Evolutionary conservation across 2,113 vertebrate species (phyloP), one percentile per base, ranked within the genome.

Genomic region (Phylloscopus trochiloides): DNA sequence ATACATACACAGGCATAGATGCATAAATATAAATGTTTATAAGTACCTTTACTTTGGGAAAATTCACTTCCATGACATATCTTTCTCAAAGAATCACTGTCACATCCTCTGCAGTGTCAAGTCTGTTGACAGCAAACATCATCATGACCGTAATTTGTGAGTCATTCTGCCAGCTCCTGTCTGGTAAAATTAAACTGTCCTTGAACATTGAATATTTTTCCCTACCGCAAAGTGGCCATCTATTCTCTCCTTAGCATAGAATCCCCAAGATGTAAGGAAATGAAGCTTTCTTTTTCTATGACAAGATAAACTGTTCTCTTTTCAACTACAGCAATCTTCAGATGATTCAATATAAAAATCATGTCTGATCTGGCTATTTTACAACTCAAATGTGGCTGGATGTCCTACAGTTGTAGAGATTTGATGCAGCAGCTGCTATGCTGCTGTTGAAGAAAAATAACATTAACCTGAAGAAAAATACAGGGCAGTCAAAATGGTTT

Each of bases 71-170:
- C 38, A 42, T 89, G 71, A 63, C 70, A 70, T 61, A 86, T 59
- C 77, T 81, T 96, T 97, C 93, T 91, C 42, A 90, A 82, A 90
- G 40, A 94, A 94, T 93, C 89, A 87, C 43, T 88, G 67, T 93
- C 90, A 95, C 57, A 17, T 81, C 52, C 32, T 92, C 73, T 90
- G 59, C 73, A 54, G 52, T 89, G 93, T 85, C 94, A 97, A 83
- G 32, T 74, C 74, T 32, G 45, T 82, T 93, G 91, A 94, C 76
- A 96, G 66, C 14, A 65, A 84, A 26, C 17, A 80, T 89, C 65
- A 91, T 74, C 79, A 87, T 17, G 50, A 83, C 26, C 11, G 3
- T 58, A 88, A 94, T 96, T 94, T 92, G 67, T 93, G 73, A 93
- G 58, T 87, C 94, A 94, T 73, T 70, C 43, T 95, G 85, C 71